Evolutionary conservation across 2,888 invertebrate species (phyloP), one percentile per base, ranked within the genome.

Genomic region (Eristalinus sepulchralis): DNA sequence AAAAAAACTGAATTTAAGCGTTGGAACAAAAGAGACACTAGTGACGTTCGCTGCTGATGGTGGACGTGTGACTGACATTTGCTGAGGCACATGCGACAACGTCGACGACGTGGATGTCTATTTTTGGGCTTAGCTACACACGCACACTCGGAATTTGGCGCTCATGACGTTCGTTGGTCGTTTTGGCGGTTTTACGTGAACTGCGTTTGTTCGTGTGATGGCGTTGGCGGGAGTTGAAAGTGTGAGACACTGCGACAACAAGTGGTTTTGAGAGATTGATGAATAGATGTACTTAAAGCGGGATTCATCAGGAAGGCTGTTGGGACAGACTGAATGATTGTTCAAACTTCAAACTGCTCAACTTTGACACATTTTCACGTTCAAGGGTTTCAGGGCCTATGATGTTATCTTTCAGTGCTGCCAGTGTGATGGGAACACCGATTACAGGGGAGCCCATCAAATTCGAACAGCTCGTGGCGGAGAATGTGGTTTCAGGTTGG

Each of bases 41-140:
- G 57, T 60, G 66, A 67, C 67, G 9, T 68, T 27, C 24, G 47
- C 59, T 55, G n/a, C n/a, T n/a, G n/a, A n/a, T n/a, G n/a, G n/a
- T n/a, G n/a, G n/a, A n/a, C n/a, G n/a, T n/a, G n/a, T n/a, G n/a
- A n/a, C 79, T 79, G 75, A 77, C 84, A 68, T 85, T 79, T 63
- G n/a, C 8, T 47, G 13, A 68, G 81, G 81, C 80, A 81, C 84
- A 84, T 85, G 84, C 71, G 80, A n/a, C 20, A 76, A n/a, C 20
- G 71, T 33, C 17, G 47, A 24, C 57, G 24, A 57, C 57, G 22
- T 22, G 11, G 53, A 53, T n/a, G 59, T 72, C 76, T 85, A 85
- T 85, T 85, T 77, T 68, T 68, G 76, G 47, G 67, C 36, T 24
- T 13, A 55, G 24, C 9, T 31, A 55, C 53, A 39, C 39, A 39